Percentiles rank a stretch among this genome's conserved stretches.
These are phyloP conservation scores for Apamea monoglypha DNA, from an alignment of 2,888 invertebrate species.

Conservation along the genomic window DNA sequence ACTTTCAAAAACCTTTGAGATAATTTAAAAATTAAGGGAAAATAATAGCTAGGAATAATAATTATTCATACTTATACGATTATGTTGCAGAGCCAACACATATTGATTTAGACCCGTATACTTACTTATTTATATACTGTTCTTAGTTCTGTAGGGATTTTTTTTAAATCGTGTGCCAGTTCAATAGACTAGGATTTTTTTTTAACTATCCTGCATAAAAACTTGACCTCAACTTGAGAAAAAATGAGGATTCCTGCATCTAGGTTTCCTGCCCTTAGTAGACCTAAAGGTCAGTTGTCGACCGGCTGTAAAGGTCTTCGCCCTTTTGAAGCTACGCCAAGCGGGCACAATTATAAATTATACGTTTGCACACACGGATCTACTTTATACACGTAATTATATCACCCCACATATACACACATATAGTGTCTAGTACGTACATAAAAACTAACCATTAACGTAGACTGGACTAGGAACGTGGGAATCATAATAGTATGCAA, in stretches of 20 bases:
- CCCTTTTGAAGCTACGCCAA: constrained; percentile 74
- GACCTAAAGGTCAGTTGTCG: constrained; percentile 85
- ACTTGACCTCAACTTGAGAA: constrained; percentile 45
- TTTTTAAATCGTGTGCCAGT: not conserved
- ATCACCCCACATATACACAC: constrained; percentile 35
- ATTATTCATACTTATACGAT: too few relatives aligned
- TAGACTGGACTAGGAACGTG: constrained; percentile 56
- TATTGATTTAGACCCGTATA: not conserved
- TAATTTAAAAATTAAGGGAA: not conserved
- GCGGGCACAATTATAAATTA: constrained; percentile 68
- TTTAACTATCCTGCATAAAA: constrained; percentile 7
- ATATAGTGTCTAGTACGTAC: constrained; percentile 11
- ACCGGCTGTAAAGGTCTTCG: constrained; percentile 80
- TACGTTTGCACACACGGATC: constrained; percentile 65
- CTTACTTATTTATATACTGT: not conserved
- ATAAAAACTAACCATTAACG: constrained; percentile 56
- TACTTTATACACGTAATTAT: constrained; percentile 60
- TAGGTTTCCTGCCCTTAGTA: constrained; percentile 68
- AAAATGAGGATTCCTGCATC: constrained; percentile 57
- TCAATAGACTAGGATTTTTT: not conserved
- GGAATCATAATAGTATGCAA: constrained; percentile 65
- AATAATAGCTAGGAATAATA: not conserved
- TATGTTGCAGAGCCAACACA: not conserved
- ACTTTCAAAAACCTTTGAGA: too few relatives aligned
- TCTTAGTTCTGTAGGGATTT: not conserved